Evolutionary conservation across 2,113 vertebrate genomes (phyloP), one percentile per base, ranked within the genome.

Genomic region (Ranitomeya imitator): DNA sequence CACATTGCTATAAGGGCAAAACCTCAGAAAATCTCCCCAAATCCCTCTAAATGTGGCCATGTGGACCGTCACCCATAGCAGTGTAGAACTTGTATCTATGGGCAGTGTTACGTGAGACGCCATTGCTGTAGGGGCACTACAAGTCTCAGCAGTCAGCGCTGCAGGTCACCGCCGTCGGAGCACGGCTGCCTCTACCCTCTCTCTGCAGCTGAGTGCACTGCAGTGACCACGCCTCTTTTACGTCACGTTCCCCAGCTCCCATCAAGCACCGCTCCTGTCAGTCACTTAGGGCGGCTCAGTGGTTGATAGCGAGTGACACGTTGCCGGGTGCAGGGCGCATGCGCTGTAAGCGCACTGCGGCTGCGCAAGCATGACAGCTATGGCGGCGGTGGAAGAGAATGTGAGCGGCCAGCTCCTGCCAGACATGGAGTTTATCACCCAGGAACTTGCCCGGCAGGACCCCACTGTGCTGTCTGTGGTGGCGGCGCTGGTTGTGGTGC

Each of bases 381-480:
- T 83, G 87, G 87, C 87, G 18, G 87, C 73, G n/a, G 78, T 37
- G 13, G 3, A 67, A 23, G 18, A 79, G 23, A 77, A 7, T 15
- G 19, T 0, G 15, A 73, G 79, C 2, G 90, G 86, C 1, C 1
- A 51, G 8, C 79, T 93, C 90, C 92, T 94, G n/a, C 91, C 90
- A 5, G 91, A 92, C 54, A 78, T 93, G 76, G 94, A 91, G 61
- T 91, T 90, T 13, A 88, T 94, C 89, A 89, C 88, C 65, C 91
- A 90, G 87, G 94, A 94, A 81, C 88, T 94, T 16, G 90, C 90
- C 88, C 90, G 77, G 67, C 83, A 83, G 0, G 93, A 91, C 4
- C 92, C 93, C 0, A 90, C 93, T 2, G 21, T 92, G 18, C 65
- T 95, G 26, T 94, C 94, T 0, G 90, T 93, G 0, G 87, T 89